Evolutionary conservation across 23 tunicate species (phyloP), one percentile per base, ranked within the genome.

Genomic region (Styela clava): DNA sequence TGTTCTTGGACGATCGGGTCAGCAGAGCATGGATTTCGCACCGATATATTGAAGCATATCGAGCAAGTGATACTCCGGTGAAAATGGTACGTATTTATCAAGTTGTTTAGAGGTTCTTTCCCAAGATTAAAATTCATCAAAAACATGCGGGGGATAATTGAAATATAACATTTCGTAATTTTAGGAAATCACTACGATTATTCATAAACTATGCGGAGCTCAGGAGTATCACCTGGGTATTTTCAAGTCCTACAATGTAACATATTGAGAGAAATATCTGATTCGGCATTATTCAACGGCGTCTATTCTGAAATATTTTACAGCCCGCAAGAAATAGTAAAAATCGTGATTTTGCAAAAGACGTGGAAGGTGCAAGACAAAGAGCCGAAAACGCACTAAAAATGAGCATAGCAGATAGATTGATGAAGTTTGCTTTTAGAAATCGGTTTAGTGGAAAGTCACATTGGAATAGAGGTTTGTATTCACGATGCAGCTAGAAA

Each of bases 11-110:
- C 62, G 82, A 93, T 16, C 31, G 78, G 2, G 98, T 93, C 31
- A 93, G 98, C 76, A 74, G 98, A 77, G 93, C 92, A 2, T 93
- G 98, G 98, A 74, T 93, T 0, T 63, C 84, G 2, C 52, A 77
- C 34, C 70, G 87, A 35, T 69, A 5, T 35, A 71, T 93, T 32
- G 89, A 84, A 70, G 79, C 91, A 2, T 93, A 82, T 69, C 73
- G 35, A 2, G 44, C 68, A 28, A 63, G 65, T n/a, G 81, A 44
- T 20, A 76, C 81, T 1, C 68, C 86, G 28, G 61, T 33, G 16
- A 82, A 83, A 31, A 20, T 91, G 70, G 97, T 91, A 35, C 70
- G 85, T 78, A 29, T 22, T 18, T 67, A 25, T 12, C 56, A 44
- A 5, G 7, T 44, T 5, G 7, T 44, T 44, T 44, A 44, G 56